Evolutionary conservation across 2,113 vertebrate species (phyloP).

Genomic region (Myotis lucifugus): DNA sequence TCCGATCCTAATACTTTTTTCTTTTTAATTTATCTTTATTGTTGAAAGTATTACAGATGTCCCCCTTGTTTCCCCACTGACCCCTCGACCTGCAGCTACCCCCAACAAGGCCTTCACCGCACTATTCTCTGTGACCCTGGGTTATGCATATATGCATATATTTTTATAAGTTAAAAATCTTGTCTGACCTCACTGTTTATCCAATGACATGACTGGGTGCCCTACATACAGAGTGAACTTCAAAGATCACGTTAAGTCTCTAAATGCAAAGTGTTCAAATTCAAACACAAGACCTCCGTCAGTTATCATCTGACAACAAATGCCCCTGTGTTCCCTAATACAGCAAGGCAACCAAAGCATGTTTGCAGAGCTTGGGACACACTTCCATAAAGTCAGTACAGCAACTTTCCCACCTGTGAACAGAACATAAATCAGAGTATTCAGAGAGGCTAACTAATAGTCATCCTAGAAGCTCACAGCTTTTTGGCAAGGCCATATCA

Average conservation of each 20-base stretch:
- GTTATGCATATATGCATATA: too few relatives aligned
- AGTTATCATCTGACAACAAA: background rate
- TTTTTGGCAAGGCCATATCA: background rate
- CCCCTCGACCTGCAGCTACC: too few relatives aligned
- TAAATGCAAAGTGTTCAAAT: background rate
- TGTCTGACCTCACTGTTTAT: background rate
- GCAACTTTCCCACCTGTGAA: background rate
- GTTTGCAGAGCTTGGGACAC: background rate
- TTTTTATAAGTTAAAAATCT: constrained; percentile 2
- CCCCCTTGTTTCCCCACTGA: too few relatives aligned
- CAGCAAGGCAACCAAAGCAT: background rate
- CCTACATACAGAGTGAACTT: accelerated
- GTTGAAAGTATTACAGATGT: too few relatives aligned
- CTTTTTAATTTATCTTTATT: too few relatives aligned
- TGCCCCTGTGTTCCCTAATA: background rate
- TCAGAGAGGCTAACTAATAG: background rate
- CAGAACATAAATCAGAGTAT: background rate
- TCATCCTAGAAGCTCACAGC: background rate
- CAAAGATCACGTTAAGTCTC: background rate
- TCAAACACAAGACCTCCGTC: background rate
- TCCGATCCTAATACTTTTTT: background rate
- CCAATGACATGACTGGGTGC: background rate
- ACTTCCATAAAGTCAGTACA: background rate
- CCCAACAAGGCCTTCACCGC: too few relatives aligned
- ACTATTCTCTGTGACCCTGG: too few relatives aligned